Evolutionary conservation across 2,797 vertebrate species (phyloP).

Genomic region (Enteromius treurensis): DNA sequence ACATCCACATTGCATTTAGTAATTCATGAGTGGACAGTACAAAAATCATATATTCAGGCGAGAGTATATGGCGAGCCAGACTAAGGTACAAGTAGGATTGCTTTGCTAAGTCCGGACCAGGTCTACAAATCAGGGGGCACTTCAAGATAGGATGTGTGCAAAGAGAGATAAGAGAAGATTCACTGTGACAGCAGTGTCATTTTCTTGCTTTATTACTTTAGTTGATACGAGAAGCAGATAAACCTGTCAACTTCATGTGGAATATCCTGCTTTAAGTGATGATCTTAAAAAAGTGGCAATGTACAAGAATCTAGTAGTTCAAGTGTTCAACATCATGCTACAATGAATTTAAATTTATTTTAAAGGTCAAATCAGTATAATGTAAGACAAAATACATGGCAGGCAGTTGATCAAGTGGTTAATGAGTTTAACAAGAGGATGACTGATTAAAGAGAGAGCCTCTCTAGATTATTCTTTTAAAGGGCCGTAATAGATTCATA

Average conservation of each 20-base stretch:
- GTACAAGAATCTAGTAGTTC: background rate
- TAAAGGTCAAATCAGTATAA: background rate
- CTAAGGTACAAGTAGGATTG: background rate
- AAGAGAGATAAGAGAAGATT: background rate
- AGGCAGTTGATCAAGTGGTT: background rate
- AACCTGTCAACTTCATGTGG: background rate
- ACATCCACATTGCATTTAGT: background rate
- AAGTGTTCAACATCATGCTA: background rate
- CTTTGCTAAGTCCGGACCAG: background rate
- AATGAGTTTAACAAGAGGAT: background rate
- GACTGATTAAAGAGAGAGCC: background rate
- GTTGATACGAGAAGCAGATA: background rate
- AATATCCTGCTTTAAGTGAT: background rate
- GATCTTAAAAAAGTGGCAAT: background rate
- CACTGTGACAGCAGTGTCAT: background rate
- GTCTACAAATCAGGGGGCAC: conserved; percentile 10
- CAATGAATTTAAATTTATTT: background rate
- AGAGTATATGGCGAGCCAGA: background rate
- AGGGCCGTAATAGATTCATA: background rate
- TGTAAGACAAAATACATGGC: background rate
- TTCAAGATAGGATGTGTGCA: background rate
- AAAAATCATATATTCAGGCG: background rate
- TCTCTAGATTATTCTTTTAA: background rate
- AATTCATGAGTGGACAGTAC: background rate
- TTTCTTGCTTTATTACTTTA: conserved; percentile 24